phyloP scores from a whole-genome alignment of 2,797 vertebrate genomes.

The Malacoraja senta region DNA sequence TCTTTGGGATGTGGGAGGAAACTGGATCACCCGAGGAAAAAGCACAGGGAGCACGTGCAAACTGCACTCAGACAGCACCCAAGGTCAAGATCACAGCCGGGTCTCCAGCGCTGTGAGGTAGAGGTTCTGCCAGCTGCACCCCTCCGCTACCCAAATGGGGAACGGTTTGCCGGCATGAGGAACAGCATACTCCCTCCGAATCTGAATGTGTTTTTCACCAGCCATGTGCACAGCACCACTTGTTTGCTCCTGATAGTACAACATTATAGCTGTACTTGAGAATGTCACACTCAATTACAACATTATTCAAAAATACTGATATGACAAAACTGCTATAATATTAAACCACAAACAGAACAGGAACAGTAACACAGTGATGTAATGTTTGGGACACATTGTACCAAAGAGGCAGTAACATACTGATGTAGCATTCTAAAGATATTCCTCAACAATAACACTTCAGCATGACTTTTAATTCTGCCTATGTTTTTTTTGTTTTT shows the following conservation, averaged over 20 bases:
- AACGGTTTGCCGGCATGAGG: not conserved
- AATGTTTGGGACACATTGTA: not conserved
- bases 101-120: no score
- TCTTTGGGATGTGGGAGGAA: no score
- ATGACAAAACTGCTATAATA: not conserved
- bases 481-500: not conserved
- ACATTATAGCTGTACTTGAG: not conserved
- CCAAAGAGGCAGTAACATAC: not conserved
- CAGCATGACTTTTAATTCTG: not conserved
- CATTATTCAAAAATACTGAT: constrained; percentile 8
- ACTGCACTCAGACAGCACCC: no score
- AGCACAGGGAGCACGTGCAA: no score
- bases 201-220: not conserved
- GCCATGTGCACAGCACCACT: not conserved
- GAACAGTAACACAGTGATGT: not conserved
- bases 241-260: not conserved
- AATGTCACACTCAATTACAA: constrained; percentile 13
- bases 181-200: not conserved
- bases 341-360: not conserved
- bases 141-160: not conserved
- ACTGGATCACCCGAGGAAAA: no score
- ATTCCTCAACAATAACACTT: no score
- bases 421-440: not conserved
- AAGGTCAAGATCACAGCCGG: no score
- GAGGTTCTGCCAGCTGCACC: no score